Conservation (phyloP, 2,113 vertebrate genomes). For the Oxygymnocypris stewartii region DNA sequence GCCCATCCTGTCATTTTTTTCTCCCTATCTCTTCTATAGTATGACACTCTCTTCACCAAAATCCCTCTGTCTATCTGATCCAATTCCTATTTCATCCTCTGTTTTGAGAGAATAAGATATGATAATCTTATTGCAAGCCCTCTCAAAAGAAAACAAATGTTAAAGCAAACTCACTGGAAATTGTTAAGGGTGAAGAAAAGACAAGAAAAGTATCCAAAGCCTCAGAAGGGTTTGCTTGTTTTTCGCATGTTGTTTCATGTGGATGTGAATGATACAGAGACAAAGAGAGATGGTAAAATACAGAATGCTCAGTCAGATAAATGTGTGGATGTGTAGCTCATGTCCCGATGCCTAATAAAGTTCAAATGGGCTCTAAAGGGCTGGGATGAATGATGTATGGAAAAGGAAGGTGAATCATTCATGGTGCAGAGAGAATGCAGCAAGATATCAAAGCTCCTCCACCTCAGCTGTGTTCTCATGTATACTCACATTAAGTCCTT, state of each 20-base stretch:
- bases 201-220: conserved; percentile 2
- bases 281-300: background rate
- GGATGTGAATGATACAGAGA: background rate
- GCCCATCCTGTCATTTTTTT: background rate
- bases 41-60: background rate
- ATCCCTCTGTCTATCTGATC: background rate
- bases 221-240: background rate
- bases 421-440: conserved; percentile 24
- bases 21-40: background rate
- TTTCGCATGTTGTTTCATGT: background rate
- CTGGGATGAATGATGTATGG: background rate
- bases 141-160: background rate
- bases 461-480: background rate
- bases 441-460: background rate
- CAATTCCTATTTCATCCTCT: background rate
- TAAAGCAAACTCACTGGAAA: background rate
- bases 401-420: conserved; percentile 9
- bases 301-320: background rate
- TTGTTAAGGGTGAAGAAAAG: background rate
- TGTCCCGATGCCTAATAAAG: background rate
- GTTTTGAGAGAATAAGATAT: background rate
- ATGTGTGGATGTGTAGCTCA: background rate
- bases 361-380: conserved; percentile 21
- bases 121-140: background rate
- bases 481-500: background rate